phyloP scores from a whole-genome alignment of 2,113 vertebrate genomes.

The Heterotilapia buettikoferi region DNA sequence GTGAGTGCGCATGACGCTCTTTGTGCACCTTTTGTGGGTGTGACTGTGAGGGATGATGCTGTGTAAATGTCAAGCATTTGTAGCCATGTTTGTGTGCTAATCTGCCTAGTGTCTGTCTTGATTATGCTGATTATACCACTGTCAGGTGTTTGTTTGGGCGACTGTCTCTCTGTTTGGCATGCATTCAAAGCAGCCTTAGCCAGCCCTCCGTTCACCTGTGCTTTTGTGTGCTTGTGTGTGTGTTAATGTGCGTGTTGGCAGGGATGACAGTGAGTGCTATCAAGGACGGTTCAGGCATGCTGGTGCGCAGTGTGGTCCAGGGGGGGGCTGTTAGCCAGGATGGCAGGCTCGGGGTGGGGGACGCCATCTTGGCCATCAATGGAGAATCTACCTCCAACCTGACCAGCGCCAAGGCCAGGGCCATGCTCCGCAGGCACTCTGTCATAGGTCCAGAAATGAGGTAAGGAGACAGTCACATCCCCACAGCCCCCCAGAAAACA shows the following conservation, averaged over 20 bases:
- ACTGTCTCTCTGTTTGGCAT: slow-evolving; percentile 56
- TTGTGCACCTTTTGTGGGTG: slow-evolving; percentile 1
- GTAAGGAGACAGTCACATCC: slow-evolving; percentile 68
- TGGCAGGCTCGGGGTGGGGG: slow-evolving; percentile 86
- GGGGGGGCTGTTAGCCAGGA: slow-evolving; percentile 90
- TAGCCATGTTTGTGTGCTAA: slow-evolving; percentile 55
- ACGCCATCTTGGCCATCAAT: slow-evolving; percentile 89
- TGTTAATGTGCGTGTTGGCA: slow-evolving; percentile 58
- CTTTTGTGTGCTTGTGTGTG: slow-evolving; percentile 23
- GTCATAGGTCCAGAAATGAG: slow-evolving; percentile 89
- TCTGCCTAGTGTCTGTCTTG: slow-evolving; percentile 63
- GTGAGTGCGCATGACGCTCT: neutral
- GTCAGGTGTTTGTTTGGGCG: slow-evolving; percentile 62
- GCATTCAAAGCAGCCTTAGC: slow-evolving; percentile 40
- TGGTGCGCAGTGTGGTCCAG: slow-evolving; percentile 88
- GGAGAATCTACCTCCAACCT: slow-evolving; percentile 83
- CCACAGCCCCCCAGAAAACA: neutral
- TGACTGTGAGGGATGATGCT: slow-evolving; percentile 16
- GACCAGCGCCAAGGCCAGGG: slow-evolving; percentile 84
- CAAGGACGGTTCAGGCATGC: slow-evolving; percentile 90
- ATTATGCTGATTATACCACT: slow-evolving; percentile 60
- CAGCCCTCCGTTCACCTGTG: slow-evolving; percentile 52
- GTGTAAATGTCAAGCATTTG: slow-evolving; percentile 58
- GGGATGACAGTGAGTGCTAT: slow-evolving; percentile 94
- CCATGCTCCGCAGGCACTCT: slow-evolving; percentile 91